Conservation (phyloP, 2,888 invertebrate species). For the Horisme vitalbata region DNA sequence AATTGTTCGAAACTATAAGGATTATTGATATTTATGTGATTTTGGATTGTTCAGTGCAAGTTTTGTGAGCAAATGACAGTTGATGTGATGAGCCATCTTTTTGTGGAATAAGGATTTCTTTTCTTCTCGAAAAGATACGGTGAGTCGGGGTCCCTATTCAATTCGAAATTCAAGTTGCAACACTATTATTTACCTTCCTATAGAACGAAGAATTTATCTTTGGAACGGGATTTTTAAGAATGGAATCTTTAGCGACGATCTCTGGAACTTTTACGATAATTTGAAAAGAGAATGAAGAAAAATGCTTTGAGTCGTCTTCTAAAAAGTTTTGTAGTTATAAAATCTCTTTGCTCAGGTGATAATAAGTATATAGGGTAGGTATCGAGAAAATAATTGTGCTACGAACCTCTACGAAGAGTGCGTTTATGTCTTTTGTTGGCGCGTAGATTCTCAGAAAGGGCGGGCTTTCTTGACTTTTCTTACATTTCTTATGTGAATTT, state of each 20-base stretch:
- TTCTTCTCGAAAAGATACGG: slow-evolving; percentile 59
- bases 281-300: too few species aligned
- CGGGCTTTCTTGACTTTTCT: neutral
- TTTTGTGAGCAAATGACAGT: slow-evolving; percentile 54
- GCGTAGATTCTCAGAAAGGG: neutral
- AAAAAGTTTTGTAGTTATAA: neutral
- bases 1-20: slow-evolving; percentile 26
- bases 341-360: neutral
- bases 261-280: too few species aligned
- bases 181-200: slow-evolving; percentile 32
- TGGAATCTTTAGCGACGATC: neutral
- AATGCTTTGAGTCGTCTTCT: too few species aligned
- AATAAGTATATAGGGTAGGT: too few species aligned
- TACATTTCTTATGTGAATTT: neutral
- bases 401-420: slow-evolving; percentile 22
- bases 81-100: slow-evolving; percentile 54
- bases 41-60: slow-evolving; percentile 42
- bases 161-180: slow-evolving; percentile 46
- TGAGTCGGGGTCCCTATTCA: slow-evolving; percentile 59
- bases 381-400: slow-evolving; percentile 1
- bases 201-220: slow-evolving; percentile 20
- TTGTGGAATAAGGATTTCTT: slow-evolving; percentile 72
- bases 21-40: slow-evolving; percentile 34
- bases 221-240: slow-evolving; percentile 15
- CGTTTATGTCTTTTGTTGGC: slow-evolving; percentile 33